phyloP scores from a whole-genome alignment of 2,113 vertebrate species.

The Syngnathoides biaculeatus region DNA sequence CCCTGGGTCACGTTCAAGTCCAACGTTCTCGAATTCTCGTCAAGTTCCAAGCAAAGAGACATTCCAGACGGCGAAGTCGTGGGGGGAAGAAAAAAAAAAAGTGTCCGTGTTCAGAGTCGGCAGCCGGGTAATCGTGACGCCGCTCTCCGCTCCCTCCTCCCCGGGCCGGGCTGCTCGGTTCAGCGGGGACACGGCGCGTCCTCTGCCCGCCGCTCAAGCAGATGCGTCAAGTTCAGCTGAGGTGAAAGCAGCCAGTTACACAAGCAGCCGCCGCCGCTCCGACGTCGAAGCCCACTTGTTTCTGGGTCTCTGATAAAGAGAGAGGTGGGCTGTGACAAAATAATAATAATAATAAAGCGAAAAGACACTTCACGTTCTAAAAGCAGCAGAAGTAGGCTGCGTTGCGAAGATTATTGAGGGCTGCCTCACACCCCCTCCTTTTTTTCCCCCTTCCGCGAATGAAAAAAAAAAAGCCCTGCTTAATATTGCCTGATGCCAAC shows the following conservation, averaged over 20 bases:
- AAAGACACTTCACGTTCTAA: conserved; percentile 27
- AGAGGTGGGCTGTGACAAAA: too few species aligned
- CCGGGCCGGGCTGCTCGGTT: conserved; percentile 42
- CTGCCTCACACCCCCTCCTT: conserved; percentile 18
- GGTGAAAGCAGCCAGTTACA: conserved; percentile 71
- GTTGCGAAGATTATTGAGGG: conserved; percentile 38
- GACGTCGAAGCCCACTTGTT: conserved; percentile 14
- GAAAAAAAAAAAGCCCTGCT: conserved; percentile 31
- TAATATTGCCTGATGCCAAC: conserved; percentile 32
- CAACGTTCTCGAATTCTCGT: conserved; percentile 27
- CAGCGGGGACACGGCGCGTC: conserved; percentile 48
- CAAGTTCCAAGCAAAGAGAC: conserved; percentile 10
- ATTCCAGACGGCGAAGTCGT: conserved; percentile 2
- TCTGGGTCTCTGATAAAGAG: conserved; percentile 24
- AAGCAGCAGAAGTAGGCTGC: conserved; percentile 23
- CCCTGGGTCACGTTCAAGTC: conserved; percentile 60
- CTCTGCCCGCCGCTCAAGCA: conserved; percentile 53
- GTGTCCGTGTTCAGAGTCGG: background rate
- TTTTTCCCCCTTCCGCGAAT: conserved; percentile 35
- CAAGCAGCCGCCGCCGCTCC: conserved; percentile 44
- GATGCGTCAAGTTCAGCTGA: conserved; percentile 74
- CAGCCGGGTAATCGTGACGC: background rate
- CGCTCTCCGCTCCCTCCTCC: conserved; percentile 14
- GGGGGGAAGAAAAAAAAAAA: background rate
- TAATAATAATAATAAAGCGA: background rate